Evolutionary conservation across 2,113 vertebrate genomes (phyloP).

Genomic region (Hyaena hyaena): DNA sequence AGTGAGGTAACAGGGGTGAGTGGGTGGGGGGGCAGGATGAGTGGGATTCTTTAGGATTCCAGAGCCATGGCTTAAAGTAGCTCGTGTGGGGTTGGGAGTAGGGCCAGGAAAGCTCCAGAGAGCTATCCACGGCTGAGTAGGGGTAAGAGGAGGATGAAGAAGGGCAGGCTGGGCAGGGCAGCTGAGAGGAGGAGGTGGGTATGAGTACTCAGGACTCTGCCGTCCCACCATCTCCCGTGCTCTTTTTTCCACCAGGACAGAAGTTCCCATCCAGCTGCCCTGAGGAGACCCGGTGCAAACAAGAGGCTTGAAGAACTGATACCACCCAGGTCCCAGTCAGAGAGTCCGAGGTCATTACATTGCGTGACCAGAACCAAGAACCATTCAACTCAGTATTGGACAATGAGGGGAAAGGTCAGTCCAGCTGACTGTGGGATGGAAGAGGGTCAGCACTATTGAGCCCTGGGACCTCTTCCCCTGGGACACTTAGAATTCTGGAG

Average conservation of each 20-base stretch:
- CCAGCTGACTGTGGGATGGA: rapidly evolving
- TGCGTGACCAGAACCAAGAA: background rate
- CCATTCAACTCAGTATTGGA: background rate
- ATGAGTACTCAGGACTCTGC: background rate
- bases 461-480: background rate
- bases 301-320: background rate
- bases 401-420: background rate
- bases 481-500: background rate
- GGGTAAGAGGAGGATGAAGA: background rate
- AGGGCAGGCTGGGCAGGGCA: background rate
- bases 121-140: background rate
- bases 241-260: background rate
- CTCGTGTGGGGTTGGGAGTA: background rate
- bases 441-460: background rate
- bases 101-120: background rate
- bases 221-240: background rate
- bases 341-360: background rate
- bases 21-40: background rate
- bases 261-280: background rate
- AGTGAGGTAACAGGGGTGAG: background rate
- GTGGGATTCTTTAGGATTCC: background rate
- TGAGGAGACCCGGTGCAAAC: background rate
- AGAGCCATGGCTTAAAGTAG: background rate
- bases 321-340: background rate
- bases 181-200: background rate